Evolutionary conservation across 2,888 invertebrate genomes (phyloP).

Genomic region (Synanthedon andrenaeformis): DNA sequence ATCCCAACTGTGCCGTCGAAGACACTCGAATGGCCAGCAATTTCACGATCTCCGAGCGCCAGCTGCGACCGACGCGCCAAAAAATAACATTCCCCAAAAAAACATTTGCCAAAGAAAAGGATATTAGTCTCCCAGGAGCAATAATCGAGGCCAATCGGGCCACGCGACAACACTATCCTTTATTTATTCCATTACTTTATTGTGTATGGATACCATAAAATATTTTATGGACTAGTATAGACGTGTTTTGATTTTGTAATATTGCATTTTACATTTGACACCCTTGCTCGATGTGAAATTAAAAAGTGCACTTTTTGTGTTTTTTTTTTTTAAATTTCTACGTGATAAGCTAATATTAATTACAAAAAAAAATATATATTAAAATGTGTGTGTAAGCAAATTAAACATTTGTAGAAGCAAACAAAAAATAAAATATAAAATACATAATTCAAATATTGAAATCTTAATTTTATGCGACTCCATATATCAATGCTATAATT

Average conservation of each 20-base stretch:
- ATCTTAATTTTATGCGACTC: too few species aligned
- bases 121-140: constrained; percentile 68
- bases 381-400: too few species aligned
- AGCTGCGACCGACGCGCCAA: constrained; percentile 64
- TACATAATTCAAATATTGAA: too few species aligned
- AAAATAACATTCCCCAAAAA: constrained; percentile 63
- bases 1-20: constrained; percentile 41
- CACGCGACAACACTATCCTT: constrained; percentile 44
- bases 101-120: constrained; percentile 63
- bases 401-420: too few species aligned
- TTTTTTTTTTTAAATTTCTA: too few species aligned
- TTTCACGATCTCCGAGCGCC: constrained; percentile 51
- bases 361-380: too few species aligned
- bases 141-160: constrained; percentile 69
- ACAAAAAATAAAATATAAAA: too few species aligned
- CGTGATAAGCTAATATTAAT: too few species aligned
- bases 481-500: too few species aligned
- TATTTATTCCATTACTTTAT: constrained; percentile 54
- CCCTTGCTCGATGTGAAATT: background rate
- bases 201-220: constrained; percentile 43
- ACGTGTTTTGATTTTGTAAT: constrained; percentile 35
- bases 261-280: background rate
- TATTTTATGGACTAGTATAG: constrained; percentile 32
- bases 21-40: constrained; percentile 34
- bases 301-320: too few species aligned